Evolutionary conservation across 2,797 vertebrate species (phyloP).

Genomic region (Sarcophilus harrisii): DNA sequence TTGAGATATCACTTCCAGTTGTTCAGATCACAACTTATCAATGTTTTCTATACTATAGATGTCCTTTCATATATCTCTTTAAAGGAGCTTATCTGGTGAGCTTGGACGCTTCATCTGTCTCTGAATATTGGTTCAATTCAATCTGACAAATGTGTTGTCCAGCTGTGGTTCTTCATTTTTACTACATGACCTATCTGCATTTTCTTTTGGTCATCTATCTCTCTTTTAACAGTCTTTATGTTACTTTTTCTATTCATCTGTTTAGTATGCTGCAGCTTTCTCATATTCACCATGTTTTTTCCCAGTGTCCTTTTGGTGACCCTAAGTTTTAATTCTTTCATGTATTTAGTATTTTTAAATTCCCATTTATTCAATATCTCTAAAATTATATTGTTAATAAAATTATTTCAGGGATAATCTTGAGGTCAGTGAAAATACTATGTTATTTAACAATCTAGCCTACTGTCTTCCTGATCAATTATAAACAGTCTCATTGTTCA

Average conservation of each 20-base stretch:
- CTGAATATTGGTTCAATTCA: background rate
- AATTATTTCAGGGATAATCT: background rate
- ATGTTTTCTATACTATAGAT: background rate
- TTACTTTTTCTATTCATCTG: background rate
- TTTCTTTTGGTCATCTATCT: background rate
- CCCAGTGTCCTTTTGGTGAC: background rate
- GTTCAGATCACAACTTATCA: background rate
- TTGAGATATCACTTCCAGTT: background rate
- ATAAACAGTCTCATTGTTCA: background rate
- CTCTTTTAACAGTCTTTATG: background rate
- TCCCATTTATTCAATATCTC: background rate
- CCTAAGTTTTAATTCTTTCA: background rate
- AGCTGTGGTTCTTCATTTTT: background rate
- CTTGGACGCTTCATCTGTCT: background rate
- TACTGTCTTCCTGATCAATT: background rate
- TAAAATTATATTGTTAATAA: background rate
- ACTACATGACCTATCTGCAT: background rate
- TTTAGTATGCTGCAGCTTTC: background rate
- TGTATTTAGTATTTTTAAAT: background rate
- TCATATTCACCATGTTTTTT: background rate
- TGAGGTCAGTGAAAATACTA: background rate
- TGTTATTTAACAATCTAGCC: background rate
- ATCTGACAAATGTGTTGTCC: background rate
- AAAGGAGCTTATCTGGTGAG: background rate
- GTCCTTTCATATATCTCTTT: background rate